Conservation (phyloP, 2,888 invertebrate genomes). For the Euspilapteryx auroguttella region DNA sequence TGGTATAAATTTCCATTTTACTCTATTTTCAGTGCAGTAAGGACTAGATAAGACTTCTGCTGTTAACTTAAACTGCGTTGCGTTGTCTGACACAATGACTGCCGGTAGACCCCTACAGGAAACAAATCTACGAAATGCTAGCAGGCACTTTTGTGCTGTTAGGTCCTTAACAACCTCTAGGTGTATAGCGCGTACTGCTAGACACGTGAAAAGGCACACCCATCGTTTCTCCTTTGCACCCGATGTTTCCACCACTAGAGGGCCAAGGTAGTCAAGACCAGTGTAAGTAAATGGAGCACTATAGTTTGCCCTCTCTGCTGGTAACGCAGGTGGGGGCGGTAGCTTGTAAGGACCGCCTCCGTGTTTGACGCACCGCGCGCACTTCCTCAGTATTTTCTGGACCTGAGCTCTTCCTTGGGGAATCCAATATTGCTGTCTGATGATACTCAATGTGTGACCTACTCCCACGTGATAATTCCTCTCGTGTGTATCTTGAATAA, state of each 20-base stretch:
- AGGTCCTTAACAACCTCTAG: slow-evolving; percentile 12
- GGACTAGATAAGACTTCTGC: slow-evolving; percentile 5
- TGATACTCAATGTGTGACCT: slow-evolving; percentile 7
- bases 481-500: slow-evolving; percentile 7
- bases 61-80: slow-evolving; percentile 9
- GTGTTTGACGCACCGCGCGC: slow-evolving; percentile 10
- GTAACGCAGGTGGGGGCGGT: slow-evolving; percentile 10
- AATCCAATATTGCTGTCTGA: slow-evolving; percentile 9
- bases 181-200: too few species aligned
- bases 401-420: slow-evolving; percentile 9
- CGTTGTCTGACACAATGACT: slow-evolving; percentile 10
- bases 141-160: slow-evolving; percentile 10
- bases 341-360: slow-evolving; percentile 12
- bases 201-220: too few species aligned
- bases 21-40: slow-evolving; percentile 5
- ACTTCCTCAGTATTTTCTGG: slow-evolving; percentile 7
- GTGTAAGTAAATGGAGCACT: too few species aligned
- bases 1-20: slow-evolving; percentile 10
- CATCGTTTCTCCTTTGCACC: slow-evolving; percentile 3
- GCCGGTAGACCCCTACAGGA: slow-evolving; percentile 6
- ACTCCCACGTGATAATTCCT: slow-evolving; percentile 9
- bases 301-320: slow-evolving; percentile 10
- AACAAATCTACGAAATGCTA: slow-evolving; percentile 9
- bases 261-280: slow-evolving; percentile 10
- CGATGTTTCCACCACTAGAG: slow-evolving; percentile 4